A percentile compares a stretch with the other conserved stretches of the same genome.
Evolutionary conservation across 2,888 invertebrate species (phyloP).

Genomic region (Eretmocerus hayati): DNA sequence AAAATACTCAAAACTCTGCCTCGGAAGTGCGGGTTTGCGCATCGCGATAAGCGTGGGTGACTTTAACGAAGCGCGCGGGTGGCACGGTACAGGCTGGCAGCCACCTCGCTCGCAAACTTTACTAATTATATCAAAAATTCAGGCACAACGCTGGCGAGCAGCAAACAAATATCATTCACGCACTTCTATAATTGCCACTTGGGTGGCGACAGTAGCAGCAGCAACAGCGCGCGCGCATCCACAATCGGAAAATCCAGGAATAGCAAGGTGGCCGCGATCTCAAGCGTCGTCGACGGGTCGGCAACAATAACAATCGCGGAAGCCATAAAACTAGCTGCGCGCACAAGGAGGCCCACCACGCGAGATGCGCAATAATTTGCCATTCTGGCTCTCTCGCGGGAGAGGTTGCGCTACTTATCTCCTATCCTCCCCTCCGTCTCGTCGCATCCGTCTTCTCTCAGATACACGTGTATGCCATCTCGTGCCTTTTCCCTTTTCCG

Average conservation of each 20-base stretch:
- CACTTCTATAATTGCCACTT: conserved; percentile 1
- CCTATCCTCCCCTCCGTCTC: not conserved
- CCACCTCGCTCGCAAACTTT: conserved; percentile 4
- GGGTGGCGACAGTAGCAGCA: too few species aligned
- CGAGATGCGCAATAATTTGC: conserved; percentile 13
- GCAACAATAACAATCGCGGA: conserved; percentile 13
- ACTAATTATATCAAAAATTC: conserved; percentile 3
- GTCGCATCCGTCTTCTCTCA: not conserved
- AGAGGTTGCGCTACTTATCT: not conserved
- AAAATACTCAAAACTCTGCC: too few species aligned
- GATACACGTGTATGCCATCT: not conserved
- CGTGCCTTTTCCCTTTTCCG: not conserved
- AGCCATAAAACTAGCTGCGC: conserved; percentile 9
- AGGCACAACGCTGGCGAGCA: not conserved
- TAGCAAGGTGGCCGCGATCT: too few species aligned
- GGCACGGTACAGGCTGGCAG: too few species aligned
- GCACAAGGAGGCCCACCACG: not conserved
- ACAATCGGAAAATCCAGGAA: not conserved
- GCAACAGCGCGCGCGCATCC: too few species aligned
- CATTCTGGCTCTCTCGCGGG: conserved; percentile 3
- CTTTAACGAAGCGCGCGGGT: too few species aligned
- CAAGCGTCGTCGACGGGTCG: conserved; percentile 1
- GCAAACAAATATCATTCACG: not conserved
- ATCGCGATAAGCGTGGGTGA: not conserved
- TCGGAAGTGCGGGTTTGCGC: not conserved